A percentile compares a stretch with the other conserved stretches of the same genome.
Conservation (phyloP, 2,888 invertebrate species). For the Ophioninae sp. region DNA sequence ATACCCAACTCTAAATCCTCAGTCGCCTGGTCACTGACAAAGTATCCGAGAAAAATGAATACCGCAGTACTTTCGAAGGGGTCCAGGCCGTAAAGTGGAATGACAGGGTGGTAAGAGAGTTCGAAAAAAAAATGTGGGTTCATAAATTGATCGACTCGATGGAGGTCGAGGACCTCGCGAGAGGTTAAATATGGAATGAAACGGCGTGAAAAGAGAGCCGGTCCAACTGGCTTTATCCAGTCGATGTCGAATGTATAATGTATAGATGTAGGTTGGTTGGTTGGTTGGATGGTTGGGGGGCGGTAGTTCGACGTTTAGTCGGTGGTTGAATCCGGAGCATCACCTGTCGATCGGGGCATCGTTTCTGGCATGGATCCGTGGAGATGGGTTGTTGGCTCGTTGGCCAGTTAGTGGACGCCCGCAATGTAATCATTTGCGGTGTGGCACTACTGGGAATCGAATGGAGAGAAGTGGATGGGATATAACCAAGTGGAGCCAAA, state of each 20-base stretch:
- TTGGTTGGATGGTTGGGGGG: neutral
- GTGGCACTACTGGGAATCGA: conserved; percentile 61
- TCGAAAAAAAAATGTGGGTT: neutral
- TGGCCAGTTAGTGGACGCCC: conserved; percentile 78
- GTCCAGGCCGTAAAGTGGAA: neutral
- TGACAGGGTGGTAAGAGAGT: neutral
- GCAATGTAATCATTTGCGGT: conserved; percentile 80
- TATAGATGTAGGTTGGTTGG: neutral
- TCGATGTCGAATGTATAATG: neutral
- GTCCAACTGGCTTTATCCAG: neutral
- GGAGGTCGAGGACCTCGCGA: neutral
- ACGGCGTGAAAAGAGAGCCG: neutral
- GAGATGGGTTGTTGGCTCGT: conserved; percentile 69
- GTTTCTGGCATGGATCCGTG: conserved; percentile 55
- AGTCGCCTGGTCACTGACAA: neutral
- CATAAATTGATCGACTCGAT: conserved; percentile 1
- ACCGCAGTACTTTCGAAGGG: neutral
- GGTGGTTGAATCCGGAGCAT: conserved; percentile 43
- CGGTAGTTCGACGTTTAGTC: conserved; percentile 15
- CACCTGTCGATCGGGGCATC: conserved; percentile 72
- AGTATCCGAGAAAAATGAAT: conserved; percentile 1
- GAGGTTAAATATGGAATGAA: conserved; percentile 5
- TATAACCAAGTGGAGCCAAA: neutral
- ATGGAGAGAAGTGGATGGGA: conserved; percentile 4
- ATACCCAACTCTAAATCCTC: neutral